Percentiles rank a stretch among this genome's conserved stretches.
Evolutionary conservation across 2,113 vertebrate genomes (phyloP).

Genomic region (Nipponia nippon): DNA sequence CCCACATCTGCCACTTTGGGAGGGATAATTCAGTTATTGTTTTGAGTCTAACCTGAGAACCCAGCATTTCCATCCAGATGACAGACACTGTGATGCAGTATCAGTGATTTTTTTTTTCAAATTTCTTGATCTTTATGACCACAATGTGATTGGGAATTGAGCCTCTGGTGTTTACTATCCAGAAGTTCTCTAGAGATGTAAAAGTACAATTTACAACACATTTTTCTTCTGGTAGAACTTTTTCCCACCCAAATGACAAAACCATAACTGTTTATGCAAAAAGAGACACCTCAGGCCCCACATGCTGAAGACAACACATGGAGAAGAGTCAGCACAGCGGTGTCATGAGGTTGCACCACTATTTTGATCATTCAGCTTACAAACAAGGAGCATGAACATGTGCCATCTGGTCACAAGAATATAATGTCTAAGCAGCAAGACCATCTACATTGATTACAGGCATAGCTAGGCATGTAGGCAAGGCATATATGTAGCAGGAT

Average conservation of each 20-base stretch:
- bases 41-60: neutral
- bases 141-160: neutral
- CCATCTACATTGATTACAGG: fast-evolving
- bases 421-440: neutral
- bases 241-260: neutral
- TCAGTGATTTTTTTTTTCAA: neutral
- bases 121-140: neutral
- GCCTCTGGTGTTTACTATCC: neutral
- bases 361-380: neutral
- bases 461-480: neutral
- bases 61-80: neutral
- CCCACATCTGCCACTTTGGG: neutral
- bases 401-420: neutral
- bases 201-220: neutral
- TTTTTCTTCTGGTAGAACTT: neutral
- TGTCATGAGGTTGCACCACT: neutral
- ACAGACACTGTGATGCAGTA: neutral
- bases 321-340: neutral
- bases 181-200: neutral
- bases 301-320: neutral
- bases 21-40: neutral
- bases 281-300: neutral
- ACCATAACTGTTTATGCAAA: neutral
- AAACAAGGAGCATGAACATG: neutral
- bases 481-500: neutral